Conservation (phyloP, 2,888 invertebrate genomes). For the Trichogramma dendrolimi region DNA sequence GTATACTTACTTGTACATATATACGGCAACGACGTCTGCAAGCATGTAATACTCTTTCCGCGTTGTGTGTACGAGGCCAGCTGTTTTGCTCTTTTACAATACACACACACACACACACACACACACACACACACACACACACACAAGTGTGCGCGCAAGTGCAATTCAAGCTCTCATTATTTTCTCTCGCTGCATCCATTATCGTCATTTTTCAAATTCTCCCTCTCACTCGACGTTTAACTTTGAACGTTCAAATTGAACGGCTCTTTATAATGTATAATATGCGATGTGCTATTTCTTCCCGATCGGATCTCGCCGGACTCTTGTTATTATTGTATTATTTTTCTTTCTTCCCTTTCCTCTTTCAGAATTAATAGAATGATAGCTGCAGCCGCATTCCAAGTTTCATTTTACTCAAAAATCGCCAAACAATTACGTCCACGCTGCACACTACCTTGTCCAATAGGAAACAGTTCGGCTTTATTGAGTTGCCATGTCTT, state of each 20-base stretch:
- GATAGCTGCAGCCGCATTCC: not conserved
- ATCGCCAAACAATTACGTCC: slow-evolving; percentile 5
- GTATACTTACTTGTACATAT: slow-evolving; percentile 44
- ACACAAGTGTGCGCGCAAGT: no score
- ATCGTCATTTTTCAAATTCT: slow-evolving; percentile 32
- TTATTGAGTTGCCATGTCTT: no score
- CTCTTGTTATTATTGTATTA: slow-evolving; percentile 1
- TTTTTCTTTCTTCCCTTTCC: not conserved
- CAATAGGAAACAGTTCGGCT: no score
- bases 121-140: no score
- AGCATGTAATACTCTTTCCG: no score
- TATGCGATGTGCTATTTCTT: not conserved
- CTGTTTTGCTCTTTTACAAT: no score
- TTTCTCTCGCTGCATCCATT: slow-evolving; percentile 37
- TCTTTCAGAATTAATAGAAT: not conserved
- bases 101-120: no score
- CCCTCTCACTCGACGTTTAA: slow-evolving; percentile 25
- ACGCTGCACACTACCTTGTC: not conserved
- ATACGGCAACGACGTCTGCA: no score
- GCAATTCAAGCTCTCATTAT: slow-evolving; percentile 35
- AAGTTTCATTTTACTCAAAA: not conserved
- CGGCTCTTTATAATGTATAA: slow-evolving; percentile 1
- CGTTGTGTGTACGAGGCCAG: no score
- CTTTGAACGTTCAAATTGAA: slow-evolving; percentile 24
- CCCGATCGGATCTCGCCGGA: slow-evolving; percentile 10